phyloP scores from a whole-genome alignment of 2,797 vertebrate genomes.

The Catamblyrhynchus diadema region DNA sequence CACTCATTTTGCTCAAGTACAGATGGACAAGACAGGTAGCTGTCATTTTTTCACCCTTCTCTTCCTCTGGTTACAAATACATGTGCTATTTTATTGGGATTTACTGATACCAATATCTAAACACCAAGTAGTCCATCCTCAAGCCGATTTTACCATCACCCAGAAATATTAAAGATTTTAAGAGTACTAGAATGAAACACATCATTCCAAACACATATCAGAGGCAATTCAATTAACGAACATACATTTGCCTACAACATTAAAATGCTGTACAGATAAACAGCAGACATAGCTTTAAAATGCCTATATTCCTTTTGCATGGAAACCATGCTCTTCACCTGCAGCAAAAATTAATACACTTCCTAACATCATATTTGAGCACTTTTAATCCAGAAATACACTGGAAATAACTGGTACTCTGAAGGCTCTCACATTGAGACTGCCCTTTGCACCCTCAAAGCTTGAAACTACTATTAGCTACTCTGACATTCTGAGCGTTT shows the following conservation, averaged over 20 bases:
- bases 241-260: background rate
- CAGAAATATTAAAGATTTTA: background rate
- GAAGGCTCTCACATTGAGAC: background rate
- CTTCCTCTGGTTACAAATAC: background rate
- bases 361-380: background rate
- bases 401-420: background rate
- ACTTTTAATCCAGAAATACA: background rate
- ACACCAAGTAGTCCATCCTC: background rate
- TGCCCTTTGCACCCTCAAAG: background rate
- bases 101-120: background rate
- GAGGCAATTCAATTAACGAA: background rate
- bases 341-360: accelerated
- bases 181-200: background rate
- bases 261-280: background rate
- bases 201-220: background rate
- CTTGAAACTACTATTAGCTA: background rate
- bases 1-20: background rate
- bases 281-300: background rate
- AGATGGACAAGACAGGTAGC: background rate
- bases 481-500: background rate
- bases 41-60: background rate
- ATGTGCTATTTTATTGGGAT: background rate
- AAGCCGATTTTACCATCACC: background rate
- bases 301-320: background rate
- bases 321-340: background rate